Base-by-base conservation (phyloP, 2,113 vertebrate species). In the Atrichornis clamosus region DNA sequence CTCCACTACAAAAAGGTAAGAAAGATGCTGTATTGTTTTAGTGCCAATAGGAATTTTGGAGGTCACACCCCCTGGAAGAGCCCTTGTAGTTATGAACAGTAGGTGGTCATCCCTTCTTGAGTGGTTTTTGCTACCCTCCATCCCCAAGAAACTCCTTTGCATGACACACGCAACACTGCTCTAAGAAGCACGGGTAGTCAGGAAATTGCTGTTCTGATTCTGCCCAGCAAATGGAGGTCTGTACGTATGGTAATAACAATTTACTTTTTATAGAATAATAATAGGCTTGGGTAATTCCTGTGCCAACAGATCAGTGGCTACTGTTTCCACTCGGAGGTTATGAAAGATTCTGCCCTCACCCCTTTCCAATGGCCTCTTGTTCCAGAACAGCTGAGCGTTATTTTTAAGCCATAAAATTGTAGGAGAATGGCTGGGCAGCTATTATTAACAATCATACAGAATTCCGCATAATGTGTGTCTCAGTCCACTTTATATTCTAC, bases 251-350 rank as follows among this genome's bases (percentile, higher is more conserved):
- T 83, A 90, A 87, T 86, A 89, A 93, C 87, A 94, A 95, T 95
- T 97, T 96, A 93, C 91, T 95, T 96, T 96, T 95, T 94, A 96
- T 96, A 96, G 95, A 96, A 91, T 96, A 96, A 96, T 96, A 97
- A 96, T 85, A 96, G 87, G 63, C 91, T 92, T 90, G 76, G 90
- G 85, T 90, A 93, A 94, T 91, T 95, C 82, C 79, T 63, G 75
- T 95, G 95, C 95, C 93, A 97, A 92, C 78, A 94, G 92, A 97
- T 90, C 96, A 93, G 82, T 1, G 7, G 82, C 94, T 93, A 96
- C 90, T 94, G 67, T 95, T 97, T 93, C 81, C 89, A 90, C 92
- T 90, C 2, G 2, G 84, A 94, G 93, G 91, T 95, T 96, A 75
- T 90, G 79, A 94, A 96, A 91, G 80, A 90, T 90, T 87, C 62